phyloP scores from a whole-genome alignment of 2,113 vertebrate genomes.

The Sinosuthora webbiana region DNA sequence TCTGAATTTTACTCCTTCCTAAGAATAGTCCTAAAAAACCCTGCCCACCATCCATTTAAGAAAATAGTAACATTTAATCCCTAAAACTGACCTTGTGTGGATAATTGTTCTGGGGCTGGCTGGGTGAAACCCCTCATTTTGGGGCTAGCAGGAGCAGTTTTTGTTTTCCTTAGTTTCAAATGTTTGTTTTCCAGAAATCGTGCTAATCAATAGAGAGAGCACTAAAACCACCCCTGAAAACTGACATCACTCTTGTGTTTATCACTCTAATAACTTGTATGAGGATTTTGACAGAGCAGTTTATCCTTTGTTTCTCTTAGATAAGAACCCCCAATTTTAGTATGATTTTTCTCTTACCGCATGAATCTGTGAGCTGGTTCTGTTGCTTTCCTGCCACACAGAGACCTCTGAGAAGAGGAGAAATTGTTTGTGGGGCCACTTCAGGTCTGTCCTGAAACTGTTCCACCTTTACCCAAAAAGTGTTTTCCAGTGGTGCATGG shows the following conservation, averaged over 20 bases:
- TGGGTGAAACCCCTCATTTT: not conserved
- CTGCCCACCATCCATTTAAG: not conserved
- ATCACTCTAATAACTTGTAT: not conserved
- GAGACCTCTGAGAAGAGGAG: not conserved
- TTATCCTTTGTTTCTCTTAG: not conserved
- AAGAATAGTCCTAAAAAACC: not conserved
- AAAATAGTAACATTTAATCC: not conserved
- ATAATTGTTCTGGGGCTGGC: slow-evolving; percentile 26
- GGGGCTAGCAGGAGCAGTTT: not conserved
- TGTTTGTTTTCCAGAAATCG: not conserved
- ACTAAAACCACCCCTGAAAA: not conserved
- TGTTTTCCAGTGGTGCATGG: not conserved
- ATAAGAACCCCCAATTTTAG: not conserved
- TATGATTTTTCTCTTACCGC: not conserved
- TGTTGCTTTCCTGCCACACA: not conserved
- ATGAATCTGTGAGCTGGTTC: not conserved
- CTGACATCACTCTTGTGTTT: not conserved
- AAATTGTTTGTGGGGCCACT: not conserved
- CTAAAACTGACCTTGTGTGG: not conserved
- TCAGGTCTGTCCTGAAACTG: not conserved
- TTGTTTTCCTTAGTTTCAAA: not conserved
- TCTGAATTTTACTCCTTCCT: not conserved
- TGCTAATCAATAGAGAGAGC: not conserved
- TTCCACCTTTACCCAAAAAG: not conserved
- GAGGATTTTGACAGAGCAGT: not conserved